Evolutionary conservation across 2,113 vertebrate species (phyloP), one percentile per base, ranked within the genome.

Genomic region (Axis porcinus): DNA sequence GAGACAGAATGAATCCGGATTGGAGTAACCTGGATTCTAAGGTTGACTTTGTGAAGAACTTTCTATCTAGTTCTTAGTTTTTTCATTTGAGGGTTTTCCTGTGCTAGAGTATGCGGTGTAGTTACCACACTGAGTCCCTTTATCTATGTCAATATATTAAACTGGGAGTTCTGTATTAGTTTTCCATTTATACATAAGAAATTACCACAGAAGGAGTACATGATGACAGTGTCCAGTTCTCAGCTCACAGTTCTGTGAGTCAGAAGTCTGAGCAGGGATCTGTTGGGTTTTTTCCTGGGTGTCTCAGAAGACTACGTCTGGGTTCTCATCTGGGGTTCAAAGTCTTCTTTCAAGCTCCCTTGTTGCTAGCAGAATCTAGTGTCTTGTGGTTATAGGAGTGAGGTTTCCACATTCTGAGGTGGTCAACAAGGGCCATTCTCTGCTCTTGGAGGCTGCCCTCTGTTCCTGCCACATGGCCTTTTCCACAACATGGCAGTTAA

Each of bases 61-160:
- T n/a, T 23, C 28, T 23, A 0, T 55, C 3, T 19, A 70, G 52
- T 45, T 55, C 60, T 95, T 86, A 13, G 11, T 15, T 57, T 92
- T 28, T 93, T 87, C 15, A 74, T 62, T 70, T 92, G 27, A 94
- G 8, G 28, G 84, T 70, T 70, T 70, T 70, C n/a, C 70, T 43
- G 70, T 76, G 36, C 12, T 43, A 27, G 21, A 76, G 43, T 11
- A 17, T 90, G 57, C 52, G 79, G 43, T 14, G 40, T 25, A 78
- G 78, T 86, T 27, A n/a, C 23, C 33, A 67, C 13, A 82, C 54
- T 11, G 17, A 92, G 30, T 60, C 19, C 36, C 7, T 74, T 92
- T 92, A 54, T 50, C 45, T 81, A 21, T 33, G 33, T 27, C 12
- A 55, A 14, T 79, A 21, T 78, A 57, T 28, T 47, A 58, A 40